phyloP scores from a whole-genome alignment of 2,888 invertebrate genomes.

The Sericinus montela region DNA sequence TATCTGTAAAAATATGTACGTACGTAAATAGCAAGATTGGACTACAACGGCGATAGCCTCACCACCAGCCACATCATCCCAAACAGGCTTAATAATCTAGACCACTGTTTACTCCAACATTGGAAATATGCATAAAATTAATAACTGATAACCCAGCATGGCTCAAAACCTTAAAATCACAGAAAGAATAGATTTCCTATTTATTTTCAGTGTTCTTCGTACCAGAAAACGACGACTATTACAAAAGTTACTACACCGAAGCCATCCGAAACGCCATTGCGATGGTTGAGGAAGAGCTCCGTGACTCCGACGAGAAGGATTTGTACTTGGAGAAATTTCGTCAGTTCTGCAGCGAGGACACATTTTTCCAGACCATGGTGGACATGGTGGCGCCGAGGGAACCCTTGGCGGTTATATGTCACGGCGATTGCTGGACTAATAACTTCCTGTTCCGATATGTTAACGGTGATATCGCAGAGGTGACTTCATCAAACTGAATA shows the following conservation, averaged over 20 bases:
- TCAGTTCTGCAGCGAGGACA: conserved; percentile 80
- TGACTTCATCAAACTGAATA: conserved; percentile 29
- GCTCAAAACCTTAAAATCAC: too few species aligned
- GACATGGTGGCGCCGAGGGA: conserved; percentile 80
- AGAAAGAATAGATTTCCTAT: background rate
- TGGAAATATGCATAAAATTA: too few species aligned
- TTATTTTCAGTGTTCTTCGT: conserved; percentile 76
- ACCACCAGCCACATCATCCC: too few species aligned
- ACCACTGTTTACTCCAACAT: too few species aligned
- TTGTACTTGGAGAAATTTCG: conserved; percentile 80
- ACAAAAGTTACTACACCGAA: conserved; percentile 82
- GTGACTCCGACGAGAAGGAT: conserved; percentile 56
- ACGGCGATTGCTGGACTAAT: conserved; percentile 88
- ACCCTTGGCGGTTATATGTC: conserved; percentile 84
- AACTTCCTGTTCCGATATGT: conserved; percentile 83
- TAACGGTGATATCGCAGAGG: conserved; percentile 75
- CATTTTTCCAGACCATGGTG: conserved; percentile 84
- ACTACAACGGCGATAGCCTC: too few species aligned
- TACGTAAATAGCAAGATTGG: too few species aligned
- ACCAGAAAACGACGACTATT: conserved; percentile 83
- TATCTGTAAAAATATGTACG: too few species aligned
- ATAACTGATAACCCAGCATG: too few species aligned
- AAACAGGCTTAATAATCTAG: too few species aligned
- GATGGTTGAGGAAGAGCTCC: conserved; percentile 78
- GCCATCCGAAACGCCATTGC: conserved; percentile 82